Conservation (phyloP, 2,113 vertebrate species). For the Theristicus caerulescens region DNA sequence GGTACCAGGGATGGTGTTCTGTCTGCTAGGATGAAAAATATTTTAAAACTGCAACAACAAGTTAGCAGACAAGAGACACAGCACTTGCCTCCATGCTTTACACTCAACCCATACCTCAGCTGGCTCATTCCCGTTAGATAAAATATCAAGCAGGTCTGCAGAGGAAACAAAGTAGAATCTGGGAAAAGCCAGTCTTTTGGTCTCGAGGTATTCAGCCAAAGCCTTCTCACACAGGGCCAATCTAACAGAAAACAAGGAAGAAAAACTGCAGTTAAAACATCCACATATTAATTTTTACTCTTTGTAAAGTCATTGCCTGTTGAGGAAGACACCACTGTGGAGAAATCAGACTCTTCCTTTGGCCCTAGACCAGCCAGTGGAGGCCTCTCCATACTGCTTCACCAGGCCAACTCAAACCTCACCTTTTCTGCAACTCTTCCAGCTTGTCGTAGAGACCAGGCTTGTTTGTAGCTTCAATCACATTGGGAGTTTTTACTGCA, state of each 20-base stretch:
- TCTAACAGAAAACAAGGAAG: background rate
- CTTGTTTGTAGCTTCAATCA: slow-evolving; percentile 78
- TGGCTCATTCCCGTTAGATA: slow-evolving; percentile 76
- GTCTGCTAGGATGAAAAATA: fast-evolving
- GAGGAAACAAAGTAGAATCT: slow-evolving; percentile 81
- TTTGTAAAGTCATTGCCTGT: background rate
- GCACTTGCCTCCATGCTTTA: background rate
- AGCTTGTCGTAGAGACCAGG: slow-evolving; percentile 65
- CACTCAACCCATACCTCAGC: slow-evolving; percentile 55
- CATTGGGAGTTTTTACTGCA: slow-evolving; percentile 69
- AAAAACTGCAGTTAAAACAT: background rate
- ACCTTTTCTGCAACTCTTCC: slow-evolving; percentile 74
- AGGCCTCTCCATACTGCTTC: background rate
- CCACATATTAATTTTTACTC: fast-evolving
- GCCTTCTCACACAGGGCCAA: slow-evolving; percentile 76
- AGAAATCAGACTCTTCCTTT: background rate
- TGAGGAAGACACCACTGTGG: background rate
- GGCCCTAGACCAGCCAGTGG: background rate
- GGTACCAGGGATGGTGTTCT: background rate
- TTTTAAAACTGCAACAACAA: background rate
- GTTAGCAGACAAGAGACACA: background rate
- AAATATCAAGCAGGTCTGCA: slow-evolving; percentile 78
- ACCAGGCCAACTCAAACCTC: background rate
- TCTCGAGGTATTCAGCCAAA: slow-evolving; percentile 78
- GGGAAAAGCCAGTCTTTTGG: slow-evolving; percentile 76